Conservation (phyloP, 2,888 invertebrate genomes). For the Yponomeuta sedellus region DNA sequence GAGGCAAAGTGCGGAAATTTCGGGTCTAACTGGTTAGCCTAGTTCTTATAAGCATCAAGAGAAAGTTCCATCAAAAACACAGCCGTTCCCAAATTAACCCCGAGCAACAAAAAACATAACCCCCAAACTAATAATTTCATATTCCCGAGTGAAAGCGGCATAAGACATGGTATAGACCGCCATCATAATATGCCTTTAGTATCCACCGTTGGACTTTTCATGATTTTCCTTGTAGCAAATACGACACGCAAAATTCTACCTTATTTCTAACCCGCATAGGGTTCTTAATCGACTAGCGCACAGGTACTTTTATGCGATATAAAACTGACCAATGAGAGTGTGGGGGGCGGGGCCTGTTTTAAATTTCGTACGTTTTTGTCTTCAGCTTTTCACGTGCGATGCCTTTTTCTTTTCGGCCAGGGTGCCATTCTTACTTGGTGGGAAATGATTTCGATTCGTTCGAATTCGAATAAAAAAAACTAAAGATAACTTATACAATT, state of each 20-base stretch:
- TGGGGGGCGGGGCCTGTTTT: constrained; percentile 65
- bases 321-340: constrained; percentile 17
- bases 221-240: background rate
- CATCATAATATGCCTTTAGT: background rate
- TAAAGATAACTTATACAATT: too few relatives aligned
- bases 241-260: background rate
- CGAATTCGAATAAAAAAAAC: too few relatives aligned
- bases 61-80: background rate
- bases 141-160: background rate
- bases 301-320: background rate
- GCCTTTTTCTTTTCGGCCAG: constrained; percentile 41
- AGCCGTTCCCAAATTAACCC: background rate
- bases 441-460: background rate
- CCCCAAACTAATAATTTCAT: constrained; percentile 3
- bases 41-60: too few relatives aligned
- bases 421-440: constrained; percentile 19
- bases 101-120: background rate
- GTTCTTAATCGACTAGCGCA: background rate
- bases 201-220: constrained; percentile 3
- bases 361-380: constrained; percentile 65
- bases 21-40: too few relatives aligned
- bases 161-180: background rate
- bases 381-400: constrained; percentile 28
- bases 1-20: too few relatives aligned
- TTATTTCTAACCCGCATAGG: background rate